phyloP scores from a whole-genome alignment of 2,113 vertebrate genomes.

The Pelusios castaneus region DNA sequence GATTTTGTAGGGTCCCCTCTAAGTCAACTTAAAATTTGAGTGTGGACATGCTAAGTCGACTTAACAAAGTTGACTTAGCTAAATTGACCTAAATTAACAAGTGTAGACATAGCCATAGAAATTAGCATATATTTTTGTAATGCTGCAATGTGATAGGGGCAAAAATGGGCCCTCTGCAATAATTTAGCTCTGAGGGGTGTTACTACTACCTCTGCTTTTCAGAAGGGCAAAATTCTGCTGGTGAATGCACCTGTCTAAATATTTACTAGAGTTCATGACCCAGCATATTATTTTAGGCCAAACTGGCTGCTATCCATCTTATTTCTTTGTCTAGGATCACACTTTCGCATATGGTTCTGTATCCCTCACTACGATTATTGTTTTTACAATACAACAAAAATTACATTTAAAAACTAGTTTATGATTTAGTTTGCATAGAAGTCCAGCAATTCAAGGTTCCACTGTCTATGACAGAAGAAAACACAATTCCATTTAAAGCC shows the following conservation, averaged over 20 bases:
- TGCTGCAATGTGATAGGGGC: rapidly evolving
- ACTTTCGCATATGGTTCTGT: not conserved
- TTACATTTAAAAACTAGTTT: not conserved
- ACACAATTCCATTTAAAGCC: not conserved
- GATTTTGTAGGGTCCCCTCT: too few species aligned
- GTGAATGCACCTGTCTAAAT: not conserved
- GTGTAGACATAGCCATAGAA: too few species aligned
- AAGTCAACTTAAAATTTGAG: too few species aligned
- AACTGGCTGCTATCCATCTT: not conserved
- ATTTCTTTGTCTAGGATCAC: not conserved
- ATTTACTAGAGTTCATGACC: not conserved
- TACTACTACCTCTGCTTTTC: not conserved
- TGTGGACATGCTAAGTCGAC: too few species aligned
- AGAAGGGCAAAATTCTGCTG: not conserved
- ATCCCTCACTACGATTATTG: not conserved
- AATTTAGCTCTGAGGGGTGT: not conserved
- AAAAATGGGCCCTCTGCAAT: not conserved
- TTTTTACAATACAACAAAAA: not conserved
- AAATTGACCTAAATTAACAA: too few species aligned
- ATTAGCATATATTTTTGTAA: not conserved
- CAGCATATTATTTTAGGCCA: not conserved
- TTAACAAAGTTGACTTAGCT: too few species aligned
- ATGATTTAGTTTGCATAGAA: not conserved
- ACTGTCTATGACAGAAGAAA: not conserved
- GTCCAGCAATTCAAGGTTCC: not conserved